phyloP scores from a whole-genome alignment of 2,888 invertebrate genomes.

The Apoderus coryli region DNA sequence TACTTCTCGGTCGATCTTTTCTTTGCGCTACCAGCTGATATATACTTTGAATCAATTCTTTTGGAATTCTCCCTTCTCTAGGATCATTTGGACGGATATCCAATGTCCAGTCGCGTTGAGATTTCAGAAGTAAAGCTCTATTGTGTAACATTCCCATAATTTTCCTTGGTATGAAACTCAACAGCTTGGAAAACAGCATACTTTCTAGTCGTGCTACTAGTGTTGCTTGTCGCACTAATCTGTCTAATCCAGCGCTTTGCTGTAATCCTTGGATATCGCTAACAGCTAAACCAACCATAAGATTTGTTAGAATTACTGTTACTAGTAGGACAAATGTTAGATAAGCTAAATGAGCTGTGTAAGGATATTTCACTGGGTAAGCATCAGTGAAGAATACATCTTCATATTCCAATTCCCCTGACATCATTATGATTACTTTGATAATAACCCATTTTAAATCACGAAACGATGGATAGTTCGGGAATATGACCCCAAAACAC shows the following conservation, averaged over 20 bases:
- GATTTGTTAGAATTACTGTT: slow-evolving; percentile 68
- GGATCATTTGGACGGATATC: slow-evolving; percentile 74
- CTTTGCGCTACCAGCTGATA: slow-evolving; percentile 61
- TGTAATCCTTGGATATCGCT: slow-evolving; percentile 73
- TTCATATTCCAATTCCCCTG: slow-evolving; percentile 73
- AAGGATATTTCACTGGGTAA: slow-evolving; percentile 36
- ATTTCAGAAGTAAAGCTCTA: slow-evolving; percentile 60
- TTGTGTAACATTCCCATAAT: slow-evolving; percentile 51
- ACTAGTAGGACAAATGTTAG: slow-evolving; percentile 63
- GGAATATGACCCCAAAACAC: slow-evolving; percentile 69
- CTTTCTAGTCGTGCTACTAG: slow-evolving; percentile 70
- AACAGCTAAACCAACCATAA: slow-evolving; percentile 73
- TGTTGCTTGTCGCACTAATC: slow-evolving; percentile 68
- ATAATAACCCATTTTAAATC: slow-evolving; percentile 49
- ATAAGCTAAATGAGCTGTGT: slow-evolving; percentile 63
- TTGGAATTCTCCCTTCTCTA: slow-evolving; percentile 61
- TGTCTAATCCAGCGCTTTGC: slow-evolving; percentile 64
- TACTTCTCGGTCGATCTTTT: slow-evolving; percentile 42
- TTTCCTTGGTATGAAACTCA: slow-evolving; percentile 45
- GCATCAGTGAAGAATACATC: slow-evolving; percentile 56
- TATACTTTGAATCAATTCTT: slow-evolving; percentile 56
- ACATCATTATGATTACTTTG: slow-evolving; percentile 80
- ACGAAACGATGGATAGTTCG: slow-evolving; percentile 56
- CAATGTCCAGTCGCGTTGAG: slow-evolving; percentile 55
- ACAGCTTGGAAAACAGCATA: slow-evolving; percentile 62